Conservation (phyloP, 1,140 invertebrate genomes). For the Megalonaias nervosa region DNA sequence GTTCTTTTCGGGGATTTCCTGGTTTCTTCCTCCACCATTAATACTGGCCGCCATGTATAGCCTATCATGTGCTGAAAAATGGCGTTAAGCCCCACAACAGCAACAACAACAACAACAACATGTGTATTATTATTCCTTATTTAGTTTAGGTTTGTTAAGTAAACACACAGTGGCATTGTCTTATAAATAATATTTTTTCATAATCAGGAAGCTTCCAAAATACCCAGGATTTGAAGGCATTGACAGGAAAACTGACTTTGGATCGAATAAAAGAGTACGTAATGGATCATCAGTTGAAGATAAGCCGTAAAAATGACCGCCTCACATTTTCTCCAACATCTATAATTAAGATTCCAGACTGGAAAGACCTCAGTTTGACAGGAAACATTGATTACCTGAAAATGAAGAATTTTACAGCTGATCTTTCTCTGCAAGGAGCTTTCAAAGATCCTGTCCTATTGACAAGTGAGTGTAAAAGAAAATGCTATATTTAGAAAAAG, state of each 20-base stretch:
- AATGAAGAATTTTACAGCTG: slow-evolving; percentile 38
- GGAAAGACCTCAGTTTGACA: slow-evolving; percentile 38
- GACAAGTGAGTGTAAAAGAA: slow-evolving; percentile 44
- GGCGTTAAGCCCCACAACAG: no score
- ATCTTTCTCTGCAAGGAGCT: slow-evolving; percentile 46
- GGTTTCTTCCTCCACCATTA: no score
- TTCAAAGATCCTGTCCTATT: slow-evolving; percentile 52
- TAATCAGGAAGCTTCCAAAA: slow-evolving; percentile 48
- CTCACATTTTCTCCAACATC: slow-evolving; percentile 55
- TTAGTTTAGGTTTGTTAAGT: background rate
- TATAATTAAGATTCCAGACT: slow-evolving; percentile 44
- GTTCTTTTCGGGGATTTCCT: no score
- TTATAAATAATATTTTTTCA: slow-evolving; percentile 3
- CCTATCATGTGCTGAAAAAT: no score
- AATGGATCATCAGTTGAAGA: slow-evolving; percentile 49
- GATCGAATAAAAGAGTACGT: slow-evolving; percentile 58
- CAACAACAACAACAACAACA: no score
- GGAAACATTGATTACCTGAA: slow-evolving; percentile 40
- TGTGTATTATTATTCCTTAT: no score
- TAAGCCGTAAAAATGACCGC: slow-evolving; percentile 35
- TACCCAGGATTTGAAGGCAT: slow-evolving; percentile 43
- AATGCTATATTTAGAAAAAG: background rate
- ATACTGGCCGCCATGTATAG: no score
- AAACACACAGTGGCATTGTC: background rate
- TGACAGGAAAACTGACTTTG: slow-evolving; percentile 49